A percentile compares a stretch with the other conserved stretches of the same genome.
Evolutionary conservation across 2,113 vertebrate genomes (phyloP).

Genomic region (Hippolais icterina): DNA sequence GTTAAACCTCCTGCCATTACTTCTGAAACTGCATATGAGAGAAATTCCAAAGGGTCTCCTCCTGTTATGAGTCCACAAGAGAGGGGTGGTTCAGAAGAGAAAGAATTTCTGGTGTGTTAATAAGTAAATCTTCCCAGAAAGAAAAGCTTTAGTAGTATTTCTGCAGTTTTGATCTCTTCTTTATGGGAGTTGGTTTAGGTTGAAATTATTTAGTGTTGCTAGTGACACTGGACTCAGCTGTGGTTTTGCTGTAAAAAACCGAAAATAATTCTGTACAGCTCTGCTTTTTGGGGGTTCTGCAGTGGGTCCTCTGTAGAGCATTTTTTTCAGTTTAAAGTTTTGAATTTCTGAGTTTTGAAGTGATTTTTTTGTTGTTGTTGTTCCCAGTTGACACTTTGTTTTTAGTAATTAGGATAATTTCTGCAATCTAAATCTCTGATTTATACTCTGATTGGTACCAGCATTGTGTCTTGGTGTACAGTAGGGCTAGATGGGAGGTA

Average conservation of each 20-base stretch:
- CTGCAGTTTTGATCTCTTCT: neutral
- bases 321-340: neutral
- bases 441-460: neutral
- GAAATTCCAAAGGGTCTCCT: conserved; percentile 71
- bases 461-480: neutral
- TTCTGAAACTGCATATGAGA: conserved; percentile 76
- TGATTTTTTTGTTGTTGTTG: neutral
- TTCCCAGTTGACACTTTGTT: neutral
- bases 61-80: conserved; percentile 66
- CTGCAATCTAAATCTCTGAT: neutral
- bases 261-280: neutral
- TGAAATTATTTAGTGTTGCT: neutral
- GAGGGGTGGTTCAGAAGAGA: conserved; percentile 66
- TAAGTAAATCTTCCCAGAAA: conserved; percentile 47
- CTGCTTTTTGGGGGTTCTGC: neutral
- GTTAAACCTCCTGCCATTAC: conserved; percentile 66
- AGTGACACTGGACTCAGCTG: neutral
- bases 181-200: neutral
- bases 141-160: conserved; percentile 33
- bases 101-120: conserved; percentile 23
- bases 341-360: neutral
- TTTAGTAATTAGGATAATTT: neutral
- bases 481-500: neutral
- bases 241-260: neutral
- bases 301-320: neutral